Conservation (phyloP, 2,797 vertebrate genomes). For the Gadopsis marmoratus region DNA sequence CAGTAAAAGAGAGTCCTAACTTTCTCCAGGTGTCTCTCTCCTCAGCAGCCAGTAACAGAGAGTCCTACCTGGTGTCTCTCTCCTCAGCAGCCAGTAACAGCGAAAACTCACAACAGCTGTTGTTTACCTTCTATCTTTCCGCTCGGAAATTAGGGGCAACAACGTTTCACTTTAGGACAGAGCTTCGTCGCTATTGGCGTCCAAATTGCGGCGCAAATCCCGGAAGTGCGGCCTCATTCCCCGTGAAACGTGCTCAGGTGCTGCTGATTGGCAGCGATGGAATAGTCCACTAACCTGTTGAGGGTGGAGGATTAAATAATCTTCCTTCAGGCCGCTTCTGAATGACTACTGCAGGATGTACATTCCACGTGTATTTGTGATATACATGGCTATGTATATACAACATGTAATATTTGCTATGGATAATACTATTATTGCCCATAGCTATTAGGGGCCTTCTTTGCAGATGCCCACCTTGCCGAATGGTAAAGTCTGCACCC, state of each 20-base stretch:
- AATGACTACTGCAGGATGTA: neutral
- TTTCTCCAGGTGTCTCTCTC: neutral
- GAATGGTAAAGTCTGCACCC: neutral
- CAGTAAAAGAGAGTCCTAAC: neutral
- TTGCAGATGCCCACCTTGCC: neutral
- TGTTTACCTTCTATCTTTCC: neutral
- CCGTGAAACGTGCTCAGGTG: neutral
- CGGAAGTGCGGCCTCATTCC: accelerated
- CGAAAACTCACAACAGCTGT: neutral
- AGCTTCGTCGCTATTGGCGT: neutral
- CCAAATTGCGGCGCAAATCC: neutral
- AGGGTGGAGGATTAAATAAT: neutral
- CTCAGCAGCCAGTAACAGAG: neutral
- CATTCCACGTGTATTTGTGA: neutral
- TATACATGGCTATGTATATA: neutral
- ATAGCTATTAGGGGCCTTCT: neutral
- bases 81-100: too few relatives aligned
- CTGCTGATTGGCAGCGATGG: neutral
- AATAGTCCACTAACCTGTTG: neutral
- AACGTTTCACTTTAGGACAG: neutral
- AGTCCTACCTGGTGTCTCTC: too few relatives aligned
- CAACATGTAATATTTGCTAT: neutral
- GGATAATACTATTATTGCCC: neutral
- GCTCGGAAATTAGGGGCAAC: too few relatives aligned
- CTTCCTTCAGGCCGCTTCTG: neutral